Evolutionary conservation across 1,140 invertebrate species (phyloP).

Genomic region (Holotrichia oblita): DNA sequence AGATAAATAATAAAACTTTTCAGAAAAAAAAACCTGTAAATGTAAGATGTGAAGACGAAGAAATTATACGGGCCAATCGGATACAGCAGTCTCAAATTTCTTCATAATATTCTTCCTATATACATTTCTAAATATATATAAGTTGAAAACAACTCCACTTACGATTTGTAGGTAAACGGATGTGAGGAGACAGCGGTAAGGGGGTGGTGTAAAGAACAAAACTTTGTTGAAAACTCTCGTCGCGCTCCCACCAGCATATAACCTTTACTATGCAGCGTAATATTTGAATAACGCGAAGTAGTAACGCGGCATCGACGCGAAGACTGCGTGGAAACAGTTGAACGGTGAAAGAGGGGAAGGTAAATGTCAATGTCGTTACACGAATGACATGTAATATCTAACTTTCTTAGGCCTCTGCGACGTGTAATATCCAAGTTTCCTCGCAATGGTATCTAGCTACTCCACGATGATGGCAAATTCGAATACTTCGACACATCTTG

Average conservation of each 20-base stretch:
- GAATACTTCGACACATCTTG: neutral
- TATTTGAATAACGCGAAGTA: constrained; percentile 14
- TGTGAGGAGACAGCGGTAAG: neutral
- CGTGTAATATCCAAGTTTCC: constrained; percentile 24
- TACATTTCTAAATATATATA: neutral
- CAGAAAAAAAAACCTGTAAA: no score
- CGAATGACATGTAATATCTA: constrained; percentile 32
- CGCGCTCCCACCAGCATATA: neutral
- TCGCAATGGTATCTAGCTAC: neutral
- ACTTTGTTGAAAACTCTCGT: constrained; percentile 12
- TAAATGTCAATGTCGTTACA: constrained; percentile 33
- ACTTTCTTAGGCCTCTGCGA: constrained; percentile 21
- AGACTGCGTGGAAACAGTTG: neutral
- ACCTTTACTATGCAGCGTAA: neutral
- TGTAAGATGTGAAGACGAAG: no score
- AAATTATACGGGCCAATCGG: constrained; percentile 19
- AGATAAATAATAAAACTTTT: no score
- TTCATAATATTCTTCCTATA: neutral
- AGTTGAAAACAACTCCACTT: neutral
- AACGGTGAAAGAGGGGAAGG: neutral
- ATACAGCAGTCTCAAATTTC: neutral
- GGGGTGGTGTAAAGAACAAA: neutral
- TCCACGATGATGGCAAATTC: neutral
- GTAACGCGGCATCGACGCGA: neutral
- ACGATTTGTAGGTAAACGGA: neutral